phyloP scores from a whole-genome alignment of 2,888 invertebrate genomes.

The Limenitis camilla region DNA sequence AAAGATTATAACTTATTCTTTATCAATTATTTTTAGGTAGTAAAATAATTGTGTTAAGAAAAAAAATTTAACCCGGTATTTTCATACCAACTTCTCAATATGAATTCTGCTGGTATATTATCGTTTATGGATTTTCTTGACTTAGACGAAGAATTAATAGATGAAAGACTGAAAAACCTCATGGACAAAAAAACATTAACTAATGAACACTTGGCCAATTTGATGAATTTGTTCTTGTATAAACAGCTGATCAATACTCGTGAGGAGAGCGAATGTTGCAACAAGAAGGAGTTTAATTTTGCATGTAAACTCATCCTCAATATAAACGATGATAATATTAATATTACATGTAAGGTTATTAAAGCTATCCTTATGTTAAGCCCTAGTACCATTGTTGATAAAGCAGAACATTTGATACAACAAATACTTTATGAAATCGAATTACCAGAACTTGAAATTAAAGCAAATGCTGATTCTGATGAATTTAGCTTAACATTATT shows the following conservation, averaged over 20 bases:
- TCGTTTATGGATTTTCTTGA: slow-evolving; percentile 58
- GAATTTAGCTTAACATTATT: slow-evolving; percentile 27
- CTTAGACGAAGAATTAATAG: slow-evolving; percentile 58
- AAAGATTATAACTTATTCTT: no score
- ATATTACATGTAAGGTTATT: slow-evolving; percentile 47
- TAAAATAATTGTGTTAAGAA: neutral
- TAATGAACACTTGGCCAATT: slow-evolving; percentile 44
- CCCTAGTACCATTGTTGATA: slow-evolving; percentile 38
- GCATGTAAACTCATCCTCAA: slow-evolving; percentile 42
- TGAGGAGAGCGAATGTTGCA: slow-evolving; percentile 56
- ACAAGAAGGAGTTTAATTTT: slow-evolving; percentile 49
- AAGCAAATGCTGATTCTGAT: slow-evolving; percentile 15
- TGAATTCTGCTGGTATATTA: slow-evolving; percentile 37
- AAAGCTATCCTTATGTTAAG: slow-evolving; percentile 45
- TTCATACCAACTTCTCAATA: slow-evolving; percentile 27
- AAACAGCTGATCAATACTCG: slow-evolving; percentile 55
- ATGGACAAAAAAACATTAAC: slow-evolving; percentile 42
- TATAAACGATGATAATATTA: slow-evolving; percentile 38
- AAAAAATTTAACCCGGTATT: neutral
- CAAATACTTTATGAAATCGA: slow-evolving; percentile 48
- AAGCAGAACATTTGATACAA: slow-evolving; percentile 62
- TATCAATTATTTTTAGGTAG: no score
- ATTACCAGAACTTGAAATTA: slow-evolving; percentile 24
- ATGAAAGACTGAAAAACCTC: slow-evolving; percentile 46
- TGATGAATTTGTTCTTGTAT: slow-evolving; percentile 52